phyloP scores from a whole-genome alignment of 2,888 invertebrate genomes.

The Volucella zonaria region DNA sequence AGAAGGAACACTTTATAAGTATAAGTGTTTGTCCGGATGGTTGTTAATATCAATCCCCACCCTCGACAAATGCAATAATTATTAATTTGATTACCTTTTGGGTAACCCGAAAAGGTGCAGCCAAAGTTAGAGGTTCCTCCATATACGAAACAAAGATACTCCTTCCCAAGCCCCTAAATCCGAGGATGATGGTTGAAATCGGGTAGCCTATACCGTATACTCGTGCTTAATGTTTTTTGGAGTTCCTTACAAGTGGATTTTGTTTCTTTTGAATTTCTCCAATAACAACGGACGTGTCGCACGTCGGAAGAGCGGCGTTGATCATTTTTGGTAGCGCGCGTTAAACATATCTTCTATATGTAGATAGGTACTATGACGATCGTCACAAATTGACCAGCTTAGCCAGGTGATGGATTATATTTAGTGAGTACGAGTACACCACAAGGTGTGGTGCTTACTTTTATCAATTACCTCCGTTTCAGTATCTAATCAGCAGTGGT shows the following conservation, averaged over 20 bases:
- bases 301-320: slow-evolving; percentile 65
- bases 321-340: slow-evolving; percentile 66
- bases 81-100: slow-evolving; percentile 69
- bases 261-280: slow-evolving; percentile 39
- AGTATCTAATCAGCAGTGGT: slow-evolving; percentile 82
- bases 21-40: slow-evolving; percentile 70
- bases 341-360: slow-evolving; percentile 4
- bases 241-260: slow-evolving; percentile 34
- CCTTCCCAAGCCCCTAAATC: too few species aligned
- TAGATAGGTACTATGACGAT: not conserved
- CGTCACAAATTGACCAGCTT: slow-evolving; percentile 54
- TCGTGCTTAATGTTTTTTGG: slow-evolving; percentile 17
- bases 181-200: too few species aligned
- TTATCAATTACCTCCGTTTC: slow-evolving; percentile 79
- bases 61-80: slow-evolving; percentile 65
- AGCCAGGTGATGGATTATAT: slow-evolving; percentile 59
- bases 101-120: slow-evolving; percentile 71
- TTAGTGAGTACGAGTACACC: slow-evolving; percentile 22
- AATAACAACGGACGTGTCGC: slow-evolving; percentile 39
- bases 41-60: slow-evolving; percentile 56
- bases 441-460: slow-evolving; percentile 81
- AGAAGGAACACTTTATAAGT: slow-evolving; percentile 39
- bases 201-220: too few species aligned
- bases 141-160: slow-evolving; percentile 5
- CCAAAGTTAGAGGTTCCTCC: slow-evolving; percentile 60